Conservation (phyloP, 2,888 invertebrate genomes). For the Clitarchus hookeri region DNA sequence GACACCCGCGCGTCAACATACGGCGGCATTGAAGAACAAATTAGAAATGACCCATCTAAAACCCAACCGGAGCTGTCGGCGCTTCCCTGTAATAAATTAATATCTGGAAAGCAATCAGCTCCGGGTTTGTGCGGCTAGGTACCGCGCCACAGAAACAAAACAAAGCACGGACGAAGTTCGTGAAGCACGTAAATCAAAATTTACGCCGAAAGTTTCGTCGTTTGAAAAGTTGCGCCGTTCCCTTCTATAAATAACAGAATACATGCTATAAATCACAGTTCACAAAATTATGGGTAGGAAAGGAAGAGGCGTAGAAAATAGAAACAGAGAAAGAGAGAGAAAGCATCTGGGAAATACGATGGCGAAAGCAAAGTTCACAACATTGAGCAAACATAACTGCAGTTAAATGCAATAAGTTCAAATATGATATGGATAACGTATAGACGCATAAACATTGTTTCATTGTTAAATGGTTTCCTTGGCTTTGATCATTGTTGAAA, state of each 20-base stretch:
- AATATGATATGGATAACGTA: neutral
- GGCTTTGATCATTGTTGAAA: too few relatives aligned
- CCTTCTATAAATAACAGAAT: neutral
- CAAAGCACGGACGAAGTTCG: neutral
- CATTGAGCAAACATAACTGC: neutral
- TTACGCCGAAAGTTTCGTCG: neutral
- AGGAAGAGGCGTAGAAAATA: neutral
- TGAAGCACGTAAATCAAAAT: neutral
- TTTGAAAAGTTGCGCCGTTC: neutral
- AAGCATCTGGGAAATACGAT: neutral
- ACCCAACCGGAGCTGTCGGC: too few relatives aligned
- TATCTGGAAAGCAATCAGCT: neutral
- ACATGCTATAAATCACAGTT: neutral
- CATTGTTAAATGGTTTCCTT: neutral
- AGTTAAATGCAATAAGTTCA: neutral
- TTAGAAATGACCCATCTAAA: too few relatives aligned
- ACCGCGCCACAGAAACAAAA: neutral
- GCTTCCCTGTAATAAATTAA: neutral
- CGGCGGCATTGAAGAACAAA: too few relatives aligned
- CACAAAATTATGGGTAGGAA: neutral
- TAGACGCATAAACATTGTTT: neutral
- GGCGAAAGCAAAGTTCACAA: neutral
- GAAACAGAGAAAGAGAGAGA: neutral
- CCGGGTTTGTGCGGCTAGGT: neutral
- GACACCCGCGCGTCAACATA: too few relatives aligned